A percentile compares a stretch with the other conserved stretches of the same genome.
Conservation (phyloP, 2,113 vertebrate species). For the Pachyramphus minor region DNA sequence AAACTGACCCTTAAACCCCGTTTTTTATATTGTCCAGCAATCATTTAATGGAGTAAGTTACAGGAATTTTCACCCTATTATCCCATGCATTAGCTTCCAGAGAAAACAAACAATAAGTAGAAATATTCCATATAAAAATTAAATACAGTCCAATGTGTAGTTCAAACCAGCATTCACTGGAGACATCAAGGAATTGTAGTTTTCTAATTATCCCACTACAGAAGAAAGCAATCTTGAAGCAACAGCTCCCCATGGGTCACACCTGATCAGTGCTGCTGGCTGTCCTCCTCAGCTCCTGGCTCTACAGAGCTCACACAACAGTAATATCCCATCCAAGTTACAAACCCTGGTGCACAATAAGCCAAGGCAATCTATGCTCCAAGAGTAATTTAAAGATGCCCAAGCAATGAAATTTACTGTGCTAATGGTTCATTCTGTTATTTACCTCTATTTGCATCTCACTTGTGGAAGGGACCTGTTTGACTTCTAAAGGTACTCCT, state of each 20-base stretch:
- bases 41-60: neutral
- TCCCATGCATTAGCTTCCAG: neutral
- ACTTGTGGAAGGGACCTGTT: neutral
- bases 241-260: neutral
- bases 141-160: neutral
- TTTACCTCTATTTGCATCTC: neutral
- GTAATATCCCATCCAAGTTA: fast-evolving
- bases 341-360: neutral
- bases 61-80: constrained; percentile 4
- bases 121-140: neutral
- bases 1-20: constrained; percentile 1
- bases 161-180: neutral
- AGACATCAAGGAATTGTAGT: neutral
- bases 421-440: neutral
- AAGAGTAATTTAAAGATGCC: neutral
- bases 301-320: neutral
- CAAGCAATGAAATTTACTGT: neutral
- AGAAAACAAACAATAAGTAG: neutral
- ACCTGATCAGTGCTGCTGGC: neutral
- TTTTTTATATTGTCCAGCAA: neutral
- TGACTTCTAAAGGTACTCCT: neutral
- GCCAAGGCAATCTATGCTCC: neutral
- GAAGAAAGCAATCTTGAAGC: neutral
- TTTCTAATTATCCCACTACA: neutral
- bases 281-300: neutral